phyloP scores from a whole-genome alignment of 2,113 vertebrate genomes.

The Otolemur garnettii region DNA sequence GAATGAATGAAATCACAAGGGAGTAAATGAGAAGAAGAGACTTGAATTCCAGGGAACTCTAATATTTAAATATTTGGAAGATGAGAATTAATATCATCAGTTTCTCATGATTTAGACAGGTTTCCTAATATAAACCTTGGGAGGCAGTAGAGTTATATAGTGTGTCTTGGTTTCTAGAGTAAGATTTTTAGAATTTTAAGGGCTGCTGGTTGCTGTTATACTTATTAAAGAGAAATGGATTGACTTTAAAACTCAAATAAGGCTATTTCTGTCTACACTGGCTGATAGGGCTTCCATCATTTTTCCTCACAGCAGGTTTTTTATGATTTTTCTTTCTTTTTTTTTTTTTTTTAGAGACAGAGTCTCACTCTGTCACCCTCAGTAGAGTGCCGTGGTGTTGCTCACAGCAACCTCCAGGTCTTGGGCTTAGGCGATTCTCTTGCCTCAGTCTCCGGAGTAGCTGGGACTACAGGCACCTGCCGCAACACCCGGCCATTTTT shows the following conservation, averaged over 20 bases:
- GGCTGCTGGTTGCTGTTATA: background rate
- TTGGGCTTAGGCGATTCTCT: no score
- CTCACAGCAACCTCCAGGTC: no score
- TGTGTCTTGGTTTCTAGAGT: background rate
- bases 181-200: conserved; percentile 61
- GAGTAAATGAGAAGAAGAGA: background rate
- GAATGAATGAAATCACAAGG: background rate
- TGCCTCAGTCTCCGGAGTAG: no score
- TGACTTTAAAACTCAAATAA: conserved; percentile 58
- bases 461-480: no score
- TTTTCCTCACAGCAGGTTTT: conserved; percentile 28
- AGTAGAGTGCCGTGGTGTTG: no score
- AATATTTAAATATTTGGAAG: conserved; percentile 26
- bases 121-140: conserved; percentile 1
- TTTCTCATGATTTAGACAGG: conserved; percentile 1
- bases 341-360: no score
- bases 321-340: no score
- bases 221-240: conserved; percentile 38
- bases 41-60: background rate
- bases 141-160: background rate
- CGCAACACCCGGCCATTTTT: no score
- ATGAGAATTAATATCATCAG: background rate
- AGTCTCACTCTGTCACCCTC: no score
- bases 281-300: background rate
- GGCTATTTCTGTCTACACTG: conserved; percentile 2